Evolutionary conservation across 2,113 vertebrate species (phyloP).

Genomic region (Hemicordylus capensis): DNA sequence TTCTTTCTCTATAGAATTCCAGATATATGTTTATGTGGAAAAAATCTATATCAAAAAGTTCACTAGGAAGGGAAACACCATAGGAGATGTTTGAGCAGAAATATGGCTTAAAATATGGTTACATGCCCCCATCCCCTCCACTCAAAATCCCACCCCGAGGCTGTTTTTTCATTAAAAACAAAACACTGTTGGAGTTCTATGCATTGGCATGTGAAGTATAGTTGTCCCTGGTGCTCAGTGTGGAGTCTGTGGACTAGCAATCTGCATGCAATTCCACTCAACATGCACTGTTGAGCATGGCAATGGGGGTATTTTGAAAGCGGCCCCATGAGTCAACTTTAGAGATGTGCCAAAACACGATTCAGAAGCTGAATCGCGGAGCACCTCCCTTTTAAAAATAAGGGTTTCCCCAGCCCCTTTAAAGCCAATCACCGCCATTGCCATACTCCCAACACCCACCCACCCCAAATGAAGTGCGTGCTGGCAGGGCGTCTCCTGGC

Average conservation of each 20-base stretch:
- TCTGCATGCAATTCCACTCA: not conserved
- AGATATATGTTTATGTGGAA: not conserved
- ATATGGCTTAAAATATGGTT: not conserved
- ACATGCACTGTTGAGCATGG: not conserved
- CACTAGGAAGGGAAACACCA: not conserved
- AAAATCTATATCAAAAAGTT: not conserved
- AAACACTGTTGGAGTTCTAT: not conserved
- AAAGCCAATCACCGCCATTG: no score
- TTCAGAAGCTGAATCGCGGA: no score
- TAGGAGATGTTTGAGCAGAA: not conserved
- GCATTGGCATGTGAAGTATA: not conserved
- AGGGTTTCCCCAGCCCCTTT: no score
- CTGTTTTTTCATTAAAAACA: no score
- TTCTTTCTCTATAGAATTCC: not conserved
- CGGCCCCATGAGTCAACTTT: not conserved
- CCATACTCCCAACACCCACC: no score
- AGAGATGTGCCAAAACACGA: no score
- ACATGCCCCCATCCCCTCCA: not conserved
- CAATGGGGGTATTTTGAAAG: not conserved
- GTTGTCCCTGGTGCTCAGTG: not conserved
- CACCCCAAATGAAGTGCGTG: no score
- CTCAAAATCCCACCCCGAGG: not conserved
- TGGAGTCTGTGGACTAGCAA: not conserved
- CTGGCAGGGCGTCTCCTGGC: no score
- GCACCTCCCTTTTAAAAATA: no score